Conservation (phyloP, 2,797 vertebrate genomes). For the Microtus obscurus region DNA sequence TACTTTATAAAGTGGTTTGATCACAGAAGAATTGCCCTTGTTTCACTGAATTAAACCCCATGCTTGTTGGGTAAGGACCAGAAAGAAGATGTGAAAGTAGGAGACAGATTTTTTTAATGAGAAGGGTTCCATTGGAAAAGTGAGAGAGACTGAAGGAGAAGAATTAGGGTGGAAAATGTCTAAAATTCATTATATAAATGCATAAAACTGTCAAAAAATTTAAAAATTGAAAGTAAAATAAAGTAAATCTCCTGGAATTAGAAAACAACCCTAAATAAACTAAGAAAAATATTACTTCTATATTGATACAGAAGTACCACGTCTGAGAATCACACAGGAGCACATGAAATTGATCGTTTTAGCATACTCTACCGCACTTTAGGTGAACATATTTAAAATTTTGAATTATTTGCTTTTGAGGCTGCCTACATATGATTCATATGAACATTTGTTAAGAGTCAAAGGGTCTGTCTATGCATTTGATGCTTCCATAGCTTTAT, state of each 20-base stretch:
- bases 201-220: neutral
- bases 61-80: rapidly evolving
- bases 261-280: slow-evolving; percentile 10
- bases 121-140: neutral
- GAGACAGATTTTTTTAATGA: neutral
- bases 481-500: neutral
- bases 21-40: neutral
- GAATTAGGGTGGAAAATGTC: neutral
- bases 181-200: neutral
- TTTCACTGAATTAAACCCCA: neutral
- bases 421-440: neutral
- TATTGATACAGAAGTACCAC: neutral
- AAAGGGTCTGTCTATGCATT: neutral
- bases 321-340: neutral
- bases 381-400: neutral
- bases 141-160: neutral
- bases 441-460: neutral
- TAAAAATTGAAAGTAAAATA: neutral
- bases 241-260: neutral
- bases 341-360: neutral
- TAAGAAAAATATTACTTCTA: slow-evolving; percentile 9
- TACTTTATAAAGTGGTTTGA: neutral
- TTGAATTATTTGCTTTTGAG: neutral
- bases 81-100: neutral
- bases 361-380: neutral